phyloP scores from a whole-genome alignment of 2,113 vertebrate genomes.

The Xenotilapia flavipinnis region DNA sequence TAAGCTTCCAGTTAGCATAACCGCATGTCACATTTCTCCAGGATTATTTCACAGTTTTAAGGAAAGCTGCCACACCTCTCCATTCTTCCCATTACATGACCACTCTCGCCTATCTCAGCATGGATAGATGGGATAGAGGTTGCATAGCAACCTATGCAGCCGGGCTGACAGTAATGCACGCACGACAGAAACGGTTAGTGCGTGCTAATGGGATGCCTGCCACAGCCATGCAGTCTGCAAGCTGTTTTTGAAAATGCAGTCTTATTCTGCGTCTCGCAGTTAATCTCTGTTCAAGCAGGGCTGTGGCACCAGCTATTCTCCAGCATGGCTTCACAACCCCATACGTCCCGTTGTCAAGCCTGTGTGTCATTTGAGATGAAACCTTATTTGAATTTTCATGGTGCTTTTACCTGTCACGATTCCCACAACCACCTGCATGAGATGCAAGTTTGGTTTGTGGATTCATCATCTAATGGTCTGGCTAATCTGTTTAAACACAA shows the following conservation, averaged over 20 bases:
- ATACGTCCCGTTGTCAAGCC: not conserved
- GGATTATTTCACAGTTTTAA: not conserved
- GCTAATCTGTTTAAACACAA: not conserved
- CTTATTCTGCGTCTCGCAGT: not conserved
- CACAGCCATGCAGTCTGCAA: not conserved
- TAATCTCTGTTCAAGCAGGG: not conserved
- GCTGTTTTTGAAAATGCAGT: not conserved
- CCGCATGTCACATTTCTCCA: not conserved
- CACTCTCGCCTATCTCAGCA: not conserved
- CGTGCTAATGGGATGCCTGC: not conserved
- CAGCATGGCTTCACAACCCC: not conserved
- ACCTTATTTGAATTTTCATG: constrained; percentile 53
- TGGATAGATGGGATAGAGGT: constrained; percentile 20
- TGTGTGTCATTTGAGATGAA: constrained; percentile 31
- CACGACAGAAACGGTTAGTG: constrained; percentile 8
- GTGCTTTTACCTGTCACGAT: not conserved
- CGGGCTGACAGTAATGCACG: constrained; percentile 14
- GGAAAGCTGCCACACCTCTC: not conserved
- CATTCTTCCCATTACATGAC: not conserved
- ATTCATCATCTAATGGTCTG: not conserved
- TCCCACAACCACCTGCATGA: constrained; percentile 20
- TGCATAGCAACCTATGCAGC: constrained; percentile 55
- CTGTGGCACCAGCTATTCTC: not conserved
- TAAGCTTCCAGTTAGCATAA: not conserved
- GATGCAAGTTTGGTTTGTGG: not conserved